phyloP scores from a whole-genome alignment of 2,113 vertebrate genomes.

The Embiotoca jacksoni region DNA sequence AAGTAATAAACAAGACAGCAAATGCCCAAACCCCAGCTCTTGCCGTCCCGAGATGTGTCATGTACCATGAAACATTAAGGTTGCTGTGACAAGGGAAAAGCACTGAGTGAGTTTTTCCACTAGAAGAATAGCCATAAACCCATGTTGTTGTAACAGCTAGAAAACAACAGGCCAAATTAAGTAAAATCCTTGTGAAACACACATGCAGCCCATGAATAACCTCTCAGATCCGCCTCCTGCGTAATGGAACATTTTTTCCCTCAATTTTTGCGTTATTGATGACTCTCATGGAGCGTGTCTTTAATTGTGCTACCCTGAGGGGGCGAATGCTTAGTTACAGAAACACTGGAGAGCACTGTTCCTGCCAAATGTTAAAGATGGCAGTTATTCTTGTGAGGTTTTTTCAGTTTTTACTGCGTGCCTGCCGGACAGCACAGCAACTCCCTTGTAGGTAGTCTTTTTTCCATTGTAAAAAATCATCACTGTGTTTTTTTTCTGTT shows the following conservation, averaged over 20 bases:
- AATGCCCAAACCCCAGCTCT: constrained; percentile 52
- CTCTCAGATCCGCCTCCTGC: constrained; percentile 32
- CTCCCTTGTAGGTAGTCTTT: constrained; percentile 12
- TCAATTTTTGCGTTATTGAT: constrained; percentile 63
- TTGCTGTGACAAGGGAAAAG: constrained; percentile 15
- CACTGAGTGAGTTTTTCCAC: constrained; percentile 16
- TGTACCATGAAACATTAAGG: constrained; percentile 51
- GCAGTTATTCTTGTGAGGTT: constrained; percentile 47
- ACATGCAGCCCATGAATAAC: constrained; percentile 34
- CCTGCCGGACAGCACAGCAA: constrained; percentile 29
- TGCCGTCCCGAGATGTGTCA: constrained; percentile 50
- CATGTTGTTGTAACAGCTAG: constrained; percentile 45
- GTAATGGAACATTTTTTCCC: constrained; percentile 19
- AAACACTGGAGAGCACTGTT: constrained; percentile 42
- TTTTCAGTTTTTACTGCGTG: constrained; percentile 47
- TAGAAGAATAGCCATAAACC: constrained; percentile 28
- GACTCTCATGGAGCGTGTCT: constrained; percentile 52
- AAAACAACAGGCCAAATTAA: constrained; percentile 42
- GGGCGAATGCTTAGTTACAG: constrained; percentile 43
- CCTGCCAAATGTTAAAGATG: constrained; percentile 72
- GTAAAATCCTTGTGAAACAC: constrained; percentile 43
- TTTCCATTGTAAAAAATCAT: not conserved
- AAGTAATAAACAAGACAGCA: constrained; percentile 67
- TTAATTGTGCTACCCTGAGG: constrained; percentile 67
- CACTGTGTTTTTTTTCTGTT: not conserved